These are phyloP conservation scores for Gracilinanus agilis DNA, from an alignment of 2,113 vertebrate species.

Conservation along the genomic window DNA sequence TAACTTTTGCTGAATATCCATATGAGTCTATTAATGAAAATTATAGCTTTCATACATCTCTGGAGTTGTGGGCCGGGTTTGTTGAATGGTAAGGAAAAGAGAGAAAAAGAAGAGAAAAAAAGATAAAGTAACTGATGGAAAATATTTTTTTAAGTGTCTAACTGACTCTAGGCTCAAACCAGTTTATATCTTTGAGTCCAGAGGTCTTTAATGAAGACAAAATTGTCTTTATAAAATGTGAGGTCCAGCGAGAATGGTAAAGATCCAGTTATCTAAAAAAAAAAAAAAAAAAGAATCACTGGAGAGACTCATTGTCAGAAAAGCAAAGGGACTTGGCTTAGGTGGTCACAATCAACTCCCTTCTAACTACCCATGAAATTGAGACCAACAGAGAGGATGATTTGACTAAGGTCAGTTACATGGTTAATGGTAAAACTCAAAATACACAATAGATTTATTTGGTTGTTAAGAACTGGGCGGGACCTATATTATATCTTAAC, in stretches of 20 bases:
- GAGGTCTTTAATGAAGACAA: slow-evolving; percentile 39
- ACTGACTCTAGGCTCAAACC: neutral
- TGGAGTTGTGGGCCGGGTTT: slow-evolving; percentile 28
- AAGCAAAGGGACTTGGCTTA: neutral
- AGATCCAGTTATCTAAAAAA: slow-evolving; percentile 10
- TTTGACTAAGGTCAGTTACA: neutral
- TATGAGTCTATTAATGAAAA: slow-evolving; percentile 81
- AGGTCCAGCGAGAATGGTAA: slow-evolving; percentile 10
- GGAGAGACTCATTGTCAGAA: neutral
- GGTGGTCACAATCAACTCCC: neutral
- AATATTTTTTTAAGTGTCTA: slow-evolving; percentile 41
- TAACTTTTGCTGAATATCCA: slow-evolving; percentile 76
- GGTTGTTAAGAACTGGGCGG: neutral
- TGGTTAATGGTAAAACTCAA: neutral
- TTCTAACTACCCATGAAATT: slow-evolving; percentile 36
- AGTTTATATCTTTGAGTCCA: slow-evolving; percentile 35
- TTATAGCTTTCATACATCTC: slow-evolving; percentile 80
- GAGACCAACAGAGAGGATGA: slow-evolving; percentile 35
- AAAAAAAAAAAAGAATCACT: neutral
- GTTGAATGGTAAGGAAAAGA: slow-evolving; percentile 4
- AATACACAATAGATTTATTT: slow-evolving; percentile 1
- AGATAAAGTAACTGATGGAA: slow-evolving; percentile 42
- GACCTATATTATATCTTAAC: neutral
- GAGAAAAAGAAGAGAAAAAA: slow-evolving; percentile 11
- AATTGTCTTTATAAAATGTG: slow-evolving; percentile 55